Percentiles rank a stretch among this genome's conserved stretches.
phyloP scores from a whole-genome alignment of 2,888 invertebrate species.

The Brenthis daphne region DNA sequence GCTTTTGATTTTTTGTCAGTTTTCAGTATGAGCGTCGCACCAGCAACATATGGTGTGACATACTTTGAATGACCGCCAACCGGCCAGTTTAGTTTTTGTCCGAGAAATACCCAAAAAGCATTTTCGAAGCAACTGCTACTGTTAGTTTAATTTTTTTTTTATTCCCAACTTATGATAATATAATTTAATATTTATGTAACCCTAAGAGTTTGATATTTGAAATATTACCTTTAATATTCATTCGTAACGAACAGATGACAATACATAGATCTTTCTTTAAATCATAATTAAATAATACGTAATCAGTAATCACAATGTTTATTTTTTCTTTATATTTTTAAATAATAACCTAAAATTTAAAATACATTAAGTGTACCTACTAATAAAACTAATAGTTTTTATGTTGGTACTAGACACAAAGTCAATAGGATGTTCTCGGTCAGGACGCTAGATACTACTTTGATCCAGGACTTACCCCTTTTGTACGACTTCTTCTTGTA shows the following conservation, averaged over 20 bases:
- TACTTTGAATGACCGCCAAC: constrained; percentile 64
- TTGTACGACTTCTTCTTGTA: constrained; percentile 19
- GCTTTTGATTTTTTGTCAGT: constrained; percentile 69
- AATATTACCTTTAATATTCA: too few species aligned
- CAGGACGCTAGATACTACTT: not conserved
- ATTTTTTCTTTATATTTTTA: too few species aligned
- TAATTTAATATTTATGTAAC: not conserved
- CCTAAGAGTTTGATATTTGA: too few species aligned
- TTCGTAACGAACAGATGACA: too few species aligned
- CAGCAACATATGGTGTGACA: constrained; percentile 71
- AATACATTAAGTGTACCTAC: too few species aligned
- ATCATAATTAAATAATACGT: too few species aligned
- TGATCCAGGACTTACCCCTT: constrained; percentile 13
- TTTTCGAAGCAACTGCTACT: constrained; percentile 54
- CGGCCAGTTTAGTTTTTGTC: constrained; percentile 59
- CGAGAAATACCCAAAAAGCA: constrained; percentile 36
- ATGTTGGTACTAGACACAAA: not conserved
- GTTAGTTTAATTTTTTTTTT: constrained; percentile 40
- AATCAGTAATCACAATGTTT: too few species aligned
- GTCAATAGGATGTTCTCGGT: constrained; percentile 11
- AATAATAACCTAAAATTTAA: too few species aligned
- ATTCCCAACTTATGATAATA: not conserved
- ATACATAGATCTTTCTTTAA: too few species aligned
- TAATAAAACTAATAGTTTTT: too few species aligned
- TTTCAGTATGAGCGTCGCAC: constrained; percentile 56